phyloP scores from a whole-genome alignment of 2,797 vertebrate genomes.

The Lithobates sylvaticus region DNA sequence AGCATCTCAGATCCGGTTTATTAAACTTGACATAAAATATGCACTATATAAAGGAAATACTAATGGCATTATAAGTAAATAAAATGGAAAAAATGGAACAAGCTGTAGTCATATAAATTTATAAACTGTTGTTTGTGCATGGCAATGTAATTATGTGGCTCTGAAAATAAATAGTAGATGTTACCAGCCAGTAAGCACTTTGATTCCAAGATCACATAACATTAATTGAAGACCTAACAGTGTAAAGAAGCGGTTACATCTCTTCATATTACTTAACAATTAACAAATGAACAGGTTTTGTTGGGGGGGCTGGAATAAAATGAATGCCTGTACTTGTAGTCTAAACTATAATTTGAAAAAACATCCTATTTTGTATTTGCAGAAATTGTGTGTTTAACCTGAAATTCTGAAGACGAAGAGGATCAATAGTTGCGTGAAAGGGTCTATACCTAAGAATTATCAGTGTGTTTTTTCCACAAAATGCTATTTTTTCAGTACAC shows the following conservation, averaged over 20 bases:
- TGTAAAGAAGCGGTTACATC: constrained; percentile 4
- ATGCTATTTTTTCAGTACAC: not conserved
- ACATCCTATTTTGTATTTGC: not conserved
- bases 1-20: no score
- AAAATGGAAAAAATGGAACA: not conserved
- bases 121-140: constrained; percentile 13
- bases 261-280: constrained; percentile 12
- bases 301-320: constrained; percentile 1
- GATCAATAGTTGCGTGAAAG: constrained; percentile 11
- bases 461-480: not conserved
- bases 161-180: not conserved
- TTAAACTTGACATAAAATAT: no score
- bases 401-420: not conserved
- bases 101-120: not conserved
- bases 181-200: not conserved
- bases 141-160: not conserved
- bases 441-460: not conserved
- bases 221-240: constrained; percentile 17
- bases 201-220: constrained; percentile 6
- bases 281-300: not conserved
- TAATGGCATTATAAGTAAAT: no score
- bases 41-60: no score
- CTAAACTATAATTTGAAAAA: constrained; percentile 21
- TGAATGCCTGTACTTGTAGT: constrained; percentile 2
- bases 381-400: not conserved